phyloP scores from a whole-genome alignment of 1,140 invertebrate species.

The Trichonephila clavata region DNA sequence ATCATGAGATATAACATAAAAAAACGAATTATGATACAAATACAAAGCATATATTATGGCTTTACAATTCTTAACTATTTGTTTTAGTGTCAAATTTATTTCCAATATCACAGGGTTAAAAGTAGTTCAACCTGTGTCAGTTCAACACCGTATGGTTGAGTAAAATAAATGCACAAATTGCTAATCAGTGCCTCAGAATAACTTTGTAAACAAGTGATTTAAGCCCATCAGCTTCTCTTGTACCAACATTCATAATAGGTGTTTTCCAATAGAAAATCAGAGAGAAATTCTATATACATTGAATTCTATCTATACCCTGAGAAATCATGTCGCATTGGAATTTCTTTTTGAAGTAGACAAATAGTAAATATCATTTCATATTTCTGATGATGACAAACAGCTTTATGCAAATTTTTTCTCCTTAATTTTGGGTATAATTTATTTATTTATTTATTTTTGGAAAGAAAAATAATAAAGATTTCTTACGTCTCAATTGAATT shows the following conservation, averaged over 20 bases:
- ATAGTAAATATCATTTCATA: neutral
- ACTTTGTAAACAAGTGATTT: slow-evolving; percentile 17
- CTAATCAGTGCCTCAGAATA: slow-evolving; percentile 31
- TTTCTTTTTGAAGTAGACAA: neutral
- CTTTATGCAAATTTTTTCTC: neutral
- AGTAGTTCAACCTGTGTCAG: slow-evolving; percentile 3
- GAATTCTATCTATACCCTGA: slow-evolving; percentile 18
- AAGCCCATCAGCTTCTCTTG: neutral
- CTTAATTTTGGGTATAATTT: neutral
- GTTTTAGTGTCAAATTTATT: neutral
- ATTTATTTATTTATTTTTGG: too few species aligned
- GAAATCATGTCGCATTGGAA: neutral
- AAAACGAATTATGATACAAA: slow-evolving; percentile 11
- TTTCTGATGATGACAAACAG: too few species aligned
- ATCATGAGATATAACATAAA: neutral
- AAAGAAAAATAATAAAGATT: too few species aligned
- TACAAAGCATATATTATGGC: slow-evolving; percentile 27
- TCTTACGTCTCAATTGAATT: too few species aligned
- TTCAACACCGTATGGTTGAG: neutral
- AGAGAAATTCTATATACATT: neutral
- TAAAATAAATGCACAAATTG: slow-evolving; percentile 23
- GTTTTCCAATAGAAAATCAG: neutral
- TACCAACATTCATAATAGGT: neutral
- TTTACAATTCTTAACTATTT: neutral
- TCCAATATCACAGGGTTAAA: slow-evolving; percentile 38